These are phyloP conservation scores for Drosophila novamexicana DNA, from an alignment of 1,140 invertebrate genomes.

Conservation along the genomic window DNA sequence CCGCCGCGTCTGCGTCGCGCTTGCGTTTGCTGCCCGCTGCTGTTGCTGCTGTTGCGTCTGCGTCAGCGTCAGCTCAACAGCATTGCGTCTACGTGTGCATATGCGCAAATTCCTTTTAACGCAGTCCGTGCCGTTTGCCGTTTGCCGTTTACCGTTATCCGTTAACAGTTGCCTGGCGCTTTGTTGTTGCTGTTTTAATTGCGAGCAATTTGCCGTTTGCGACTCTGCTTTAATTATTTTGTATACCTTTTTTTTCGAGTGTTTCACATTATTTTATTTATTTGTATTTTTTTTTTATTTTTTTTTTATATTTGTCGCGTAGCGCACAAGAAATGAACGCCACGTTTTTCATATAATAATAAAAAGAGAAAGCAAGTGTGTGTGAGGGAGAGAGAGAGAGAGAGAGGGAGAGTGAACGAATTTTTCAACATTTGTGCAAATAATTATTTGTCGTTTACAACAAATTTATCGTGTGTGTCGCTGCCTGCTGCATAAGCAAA, in stretches of 20 bases:
- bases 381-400: not conserved
- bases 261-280: constrained; percentile 34
- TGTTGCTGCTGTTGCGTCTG: constrained; percentile 29
- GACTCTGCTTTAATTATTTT: constrained; percentile 51
- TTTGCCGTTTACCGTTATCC: not conserved
- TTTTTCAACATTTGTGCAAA: constrained; percentile 36
- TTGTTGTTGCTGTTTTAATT: constrained; percentile 26
- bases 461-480: constrained; percentile 41
- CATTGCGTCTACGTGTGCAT: constrained; percentile 71
- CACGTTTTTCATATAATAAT: constrained; percentile 56
- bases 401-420: constrained; percentile 1
- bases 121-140: constrained; percentile 62
- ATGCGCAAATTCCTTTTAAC: constrained; percentile 65
- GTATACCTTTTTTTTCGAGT: constrained; percentile 23
- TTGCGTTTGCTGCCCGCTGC: constrained; percentile 8
- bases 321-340: constrained; percentile 64
- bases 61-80: constrained; percentile 2
- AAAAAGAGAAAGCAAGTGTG: constrained; percentile 7
- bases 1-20: constrained; percentile 42
- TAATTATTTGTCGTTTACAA: constrained; percentile 48
- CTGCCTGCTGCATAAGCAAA: constrained; percentile 80
- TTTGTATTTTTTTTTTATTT: constrained; percentile 6
- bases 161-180: constrained; percentile 10
- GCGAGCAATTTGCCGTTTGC: constrained; percentile 20
- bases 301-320: constrained; percentile 23